Percentiles rank a stretch among this genome's conserved stretches.
Evolutionary conservation across 2,113 vertebrate genomes (phyloP).

Genomic region (Lethenteron reissneri): DNA sequence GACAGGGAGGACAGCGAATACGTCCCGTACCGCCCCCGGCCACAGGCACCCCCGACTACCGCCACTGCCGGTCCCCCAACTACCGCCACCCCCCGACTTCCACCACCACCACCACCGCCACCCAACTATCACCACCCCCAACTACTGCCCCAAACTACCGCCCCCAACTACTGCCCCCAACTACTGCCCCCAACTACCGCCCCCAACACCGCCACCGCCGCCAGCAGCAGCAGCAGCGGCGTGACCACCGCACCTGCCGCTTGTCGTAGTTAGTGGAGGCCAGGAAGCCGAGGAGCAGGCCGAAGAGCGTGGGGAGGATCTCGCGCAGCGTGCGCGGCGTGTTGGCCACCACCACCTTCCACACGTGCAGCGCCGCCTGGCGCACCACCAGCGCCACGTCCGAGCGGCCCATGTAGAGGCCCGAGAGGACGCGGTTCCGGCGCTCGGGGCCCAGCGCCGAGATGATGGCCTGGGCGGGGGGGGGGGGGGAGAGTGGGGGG

Average conservation of each 20-base stretch:
- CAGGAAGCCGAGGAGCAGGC: slow-evolving; percentile 71
- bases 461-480: slow-evolving; percentile 52
- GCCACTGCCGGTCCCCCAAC: background rate
- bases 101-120: background rate
- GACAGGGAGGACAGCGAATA: too few relatives aligned
- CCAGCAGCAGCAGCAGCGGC: background rate
- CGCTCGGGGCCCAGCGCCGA: slow-evolving; percentile 61
- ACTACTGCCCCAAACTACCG: background rate
- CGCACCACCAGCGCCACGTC: slow-evolving; percentile 88
- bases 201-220: background rate
- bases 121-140: background rate
- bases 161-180: background rate
- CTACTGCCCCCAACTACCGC: background rate
- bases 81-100: background rate
- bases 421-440: slow-evolving; percentile 75
- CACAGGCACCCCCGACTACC: background rate
- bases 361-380: slow-evolving; percentile 82
- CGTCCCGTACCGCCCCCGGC: background rate
- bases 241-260: slow-evolving; percentile 26
- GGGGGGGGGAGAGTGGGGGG: background rate
- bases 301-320: slow-evolving; percentile 80
- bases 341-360: slow-evolving; percentile 96
- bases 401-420: slow-evolving; percentile 92
- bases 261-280: slow-evolving; percentile 92
- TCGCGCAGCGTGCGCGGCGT: slow-evolving; percentile 80